Percentiles rank a stretch among this genome's conserved stretches.
phyloP scores from a whole-genome alignment of 2,797 vertebrate genomes.

The Amblyopsis hoosieri region DNA sequence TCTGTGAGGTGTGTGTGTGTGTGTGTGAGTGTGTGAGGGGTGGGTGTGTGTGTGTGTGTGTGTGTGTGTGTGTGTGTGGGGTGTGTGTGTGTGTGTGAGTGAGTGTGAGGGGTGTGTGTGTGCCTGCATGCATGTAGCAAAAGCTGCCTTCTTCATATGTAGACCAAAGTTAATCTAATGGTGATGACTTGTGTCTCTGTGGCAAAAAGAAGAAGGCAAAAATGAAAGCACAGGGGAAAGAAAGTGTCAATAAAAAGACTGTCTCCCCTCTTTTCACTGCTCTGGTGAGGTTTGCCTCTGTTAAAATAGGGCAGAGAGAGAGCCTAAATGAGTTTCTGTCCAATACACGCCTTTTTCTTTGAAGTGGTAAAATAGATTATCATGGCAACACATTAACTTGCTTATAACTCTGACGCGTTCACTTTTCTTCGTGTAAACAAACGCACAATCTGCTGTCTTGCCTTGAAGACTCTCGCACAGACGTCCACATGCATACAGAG shows the following conservation, averaged over 20 bases:
- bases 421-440: constrained; percentile 31
- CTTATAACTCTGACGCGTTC: constrained; percentile 12
- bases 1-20: constrained; percentile 28
- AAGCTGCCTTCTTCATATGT: constrained; percentile 45
- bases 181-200: constrained; percentile 54
- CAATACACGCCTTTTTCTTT: constrained; percentile 31
- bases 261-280: constrained; percentile 30
- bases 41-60: constrained; percentile 3
- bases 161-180: constrained; percentile 66
- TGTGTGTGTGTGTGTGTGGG: constrained; percentile 15
- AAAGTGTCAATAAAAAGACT: constrained; percentile 13
- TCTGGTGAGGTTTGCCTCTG: constrained; percentile 23
- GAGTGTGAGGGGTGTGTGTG: no score
- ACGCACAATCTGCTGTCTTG: constrained; percentile 39
- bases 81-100: constrained; percentile 20
- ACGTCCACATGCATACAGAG: constrained; percentile 21
- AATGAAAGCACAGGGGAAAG: constrained; percentile 36
- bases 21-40: constrained; percentile 19
- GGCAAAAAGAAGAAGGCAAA: constrained; percentile 27
- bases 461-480: constrained; percentile 44
- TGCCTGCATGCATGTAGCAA: neutral
- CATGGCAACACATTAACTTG: constrained; percentile 18
- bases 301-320: constrained; percentile 19
- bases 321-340: constrained; percentile 34
- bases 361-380: constrained; percentile 13